Base-by-base conservation (phyloP, 2,113 vertebrate genomes). In the Rattus rattus region DNA sequence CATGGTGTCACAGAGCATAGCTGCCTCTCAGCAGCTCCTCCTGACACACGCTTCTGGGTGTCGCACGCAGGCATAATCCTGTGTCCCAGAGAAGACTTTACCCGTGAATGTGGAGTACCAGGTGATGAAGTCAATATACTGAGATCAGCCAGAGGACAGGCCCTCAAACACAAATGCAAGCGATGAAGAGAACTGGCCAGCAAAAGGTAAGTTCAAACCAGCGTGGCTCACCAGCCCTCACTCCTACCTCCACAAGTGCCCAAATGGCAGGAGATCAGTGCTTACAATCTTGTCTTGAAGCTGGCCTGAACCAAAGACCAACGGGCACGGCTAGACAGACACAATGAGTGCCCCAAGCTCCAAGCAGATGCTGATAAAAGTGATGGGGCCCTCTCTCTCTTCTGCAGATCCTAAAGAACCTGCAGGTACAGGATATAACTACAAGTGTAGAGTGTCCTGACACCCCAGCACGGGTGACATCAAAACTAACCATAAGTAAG, bases 351-450 rank as follows among this genome's bases (percentile, higher is more conserved):
- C 88, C n/a, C 9, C 1, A 36, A 5, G 3, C 11, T 54, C 85
- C 24, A 52, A 43, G 69, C 2, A 88, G 73, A 95, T 63, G 43
- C 56, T 47, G 43, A 85, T 24, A 30, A 30, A 43, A 61, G 47
- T 14, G 17, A n/a, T 49, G 4, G 17, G 16, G 36, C 26, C 33
- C 69, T 56, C 73, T 90, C 92, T 94, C 26, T 91, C 75, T 70
- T 84, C 59, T 56, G 30, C 52, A 26, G 14, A 54, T 47, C 49
- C 49, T n/a, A 79, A 94, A 95, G 87, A 72, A 86, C 8, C 73
- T 75, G 30, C 4, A 36, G 69, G 14, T 56, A 3, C 65, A 75
- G 14, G 67, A 72, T 56, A 56, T 20, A 83, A 52, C 63, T 79
- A 63, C 70, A 63, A 52, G 11, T 39, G 16, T 28, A 39, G 36